Percentiles rank a stretch among this genome's conserved stretches.
phyloP scores from a whole-genome alignment of 2,113 vertebrate species.

The Mola mola region DNA sequence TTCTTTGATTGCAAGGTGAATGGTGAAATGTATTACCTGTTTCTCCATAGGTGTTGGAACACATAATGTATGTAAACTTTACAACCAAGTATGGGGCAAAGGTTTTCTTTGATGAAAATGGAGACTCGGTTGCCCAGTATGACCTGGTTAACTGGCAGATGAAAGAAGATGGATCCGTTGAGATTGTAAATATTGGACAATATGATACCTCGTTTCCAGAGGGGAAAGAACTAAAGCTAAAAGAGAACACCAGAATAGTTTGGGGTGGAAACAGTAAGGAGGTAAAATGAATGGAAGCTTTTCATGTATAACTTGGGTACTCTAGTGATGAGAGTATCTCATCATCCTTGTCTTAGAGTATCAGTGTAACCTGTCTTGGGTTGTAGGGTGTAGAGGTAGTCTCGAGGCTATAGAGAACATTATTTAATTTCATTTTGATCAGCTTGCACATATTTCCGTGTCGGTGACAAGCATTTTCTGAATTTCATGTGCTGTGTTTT shows the following conservation, averaged over 20 bases:
- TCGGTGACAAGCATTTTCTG: no score
- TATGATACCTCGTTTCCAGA: conserved; percentile 67
- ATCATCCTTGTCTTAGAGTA: no score
- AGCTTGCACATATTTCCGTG: no score
- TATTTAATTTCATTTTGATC: no score
- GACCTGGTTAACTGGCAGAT: conserved; percentile 81
- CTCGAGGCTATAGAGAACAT: no score
- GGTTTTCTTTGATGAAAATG: conserved; percentile 78
- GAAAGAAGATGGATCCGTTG: conserved; percentile 52
- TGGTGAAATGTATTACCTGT: conserved; percentile 1
- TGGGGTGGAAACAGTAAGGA: conserved; percentile 60
- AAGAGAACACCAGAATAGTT: conserved; percentile 41
- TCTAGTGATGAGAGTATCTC: no score
- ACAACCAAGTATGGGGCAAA: conserved; percentile 66
- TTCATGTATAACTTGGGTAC: no score
- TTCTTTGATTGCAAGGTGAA: neutral
- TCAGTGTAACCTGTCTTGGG: no score
- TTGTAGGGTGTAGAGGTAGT: no score
- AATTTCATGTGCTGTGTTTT: conserved; percentile 5
- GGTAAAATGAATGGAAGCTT: conserved; percentile 29
- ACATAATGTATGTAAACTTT: conserved; percentile 72
- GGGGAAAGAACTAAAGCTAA: conserved; percentile 50
- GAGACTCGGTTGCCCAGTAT: conserved; percentile 75
- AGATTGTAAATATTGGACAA: conserved; percentile 65
- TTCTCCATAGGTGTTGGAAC: conserved; percentile 69